phyloP scores from a whole-genome alignment of 2,888 invertebrate genomes.

The Drosophila neutralis region DNA sequence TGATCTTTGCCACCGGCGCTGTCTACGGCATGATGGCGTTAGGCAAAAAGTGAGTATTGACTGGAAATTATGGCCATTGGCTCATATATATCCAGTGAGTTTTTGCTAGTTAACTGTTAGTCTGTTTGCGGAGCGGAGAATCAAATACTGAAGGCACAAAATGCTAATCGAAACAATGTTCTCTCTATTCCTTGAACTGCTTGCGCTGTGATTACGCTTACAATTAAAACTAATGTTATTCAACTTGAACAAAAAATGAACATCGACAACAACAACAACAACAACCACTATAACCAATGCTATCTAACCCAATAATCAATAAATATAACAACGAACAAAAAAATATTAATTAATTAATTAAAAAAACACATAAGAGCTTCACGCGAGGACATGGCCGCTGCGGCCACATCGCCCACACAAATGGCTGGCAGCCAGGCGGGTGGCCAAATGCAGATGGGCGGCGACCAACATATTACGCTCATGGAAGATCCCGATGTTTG shows the following conservation, averaged over 20 bases:
- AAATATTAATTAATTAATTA: too few relatives aligned
- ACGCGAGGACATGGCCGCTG: conserved; percentile 93
- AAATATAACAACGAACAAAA: conserved; percentile 19
- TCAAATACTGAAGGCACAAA: conserved; percentile 31
- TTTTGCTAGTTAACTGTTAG: conserved; percentile 38
- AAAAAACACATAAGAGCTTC: conserved; percentile 88
- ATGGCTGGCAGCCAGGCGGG: conserved; percentile 86
- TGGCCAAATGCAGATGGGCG: conserved; percentile 84
- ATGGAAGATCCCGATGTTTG: conserved; percentile 97
- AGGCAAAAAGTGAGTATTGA: conserved; percentile 94
- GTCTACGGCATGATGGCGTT: conserved; percentile 97
- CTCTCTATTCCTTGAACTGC: conserved; percentile 70
- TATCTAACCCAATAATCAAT: conserved; percentile 24
- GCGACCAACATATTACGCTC: conserved; percentile 90
- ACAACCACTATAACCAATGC: conserved; percentile 20
- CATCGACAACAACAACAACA: conserved; percentile 24
- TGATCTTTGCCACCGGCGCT: conserved; percentile 94
- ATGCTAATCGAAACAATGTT: conserved; percentile 72
- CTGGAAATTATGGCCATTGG: conserved; percentile 2
- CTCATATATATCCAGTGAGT: conserved; percentile 18
- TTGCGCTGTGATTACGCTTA: conserved; percentile 72
- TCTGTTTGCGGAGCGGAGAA: conserved; percentile 29
- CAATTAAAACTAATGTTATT: conserved; percentile 41
- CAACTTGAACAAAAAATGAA: conserved; percentile 7
- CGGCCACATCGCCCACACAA: conserved; percentile 89